Evolutionary conservation across 2,888 invertebrate genomes (phyloP).

Genomic region (Shargacucullia verbasci): DNA sequence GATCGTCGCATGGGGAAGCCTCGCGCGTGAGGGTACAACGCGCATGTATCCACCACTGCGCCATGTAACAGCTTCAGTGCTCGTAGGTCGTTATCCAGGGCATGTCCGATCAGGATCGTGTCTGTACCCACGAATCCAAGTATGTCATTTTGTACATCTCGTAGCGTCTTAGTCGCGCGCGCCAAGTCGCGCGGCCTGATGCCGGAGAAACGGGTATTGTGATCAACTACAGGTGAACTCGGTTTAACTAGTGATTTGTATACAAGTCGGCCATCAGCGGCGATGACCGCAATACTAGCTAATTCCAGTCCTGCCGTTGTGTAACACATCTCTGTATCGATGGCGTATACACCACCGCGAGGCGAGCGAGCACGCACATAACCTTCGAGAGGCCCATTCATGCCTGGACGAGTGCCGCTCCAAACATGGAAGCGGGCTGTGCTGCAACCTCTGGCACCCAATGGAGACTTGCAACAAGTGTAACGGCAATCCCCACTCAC

Average conservation of each 20-base stretch:
- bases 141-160: constrained; percentile 95
- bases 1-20: constrained; percentile 96
- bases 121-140: constrained; percentile 93
- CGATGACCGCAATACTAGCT: constrained; percentile 95
- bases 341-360: constrained; percentile 91
- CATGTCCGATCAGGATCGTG: constrained; percentile 98
- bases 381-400: constrained; percentile 92
- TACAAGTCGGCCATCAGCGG: constrained; percentile 92
- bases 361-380: constrained; percentile 90
- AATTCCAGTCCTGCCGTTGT: constrained; percentile 96
- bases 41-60: constrained; percentile 96
- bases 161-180: constrained; percentile 91
- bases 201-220: constrained; percentile 98
- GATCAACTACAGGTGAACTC: constrained; percentile 95
- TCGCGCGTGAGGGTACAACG: constrained; percentile 95
- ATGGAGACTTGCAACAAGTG: constrained; percentile 90
- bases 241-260: constrained; percentile 96
- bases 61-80: constrained; percentile 95
- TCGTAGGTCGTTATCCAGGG: constrained; percentile 97
- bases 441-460: constrained; percentile 90
- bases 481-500: constrained; percentile 89
- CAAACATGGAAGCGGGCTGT: constrained; percentile 92
- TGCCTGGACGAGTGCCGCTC: constrained; percentile 91
- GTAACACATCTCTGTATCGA: constrained; percentile 99
- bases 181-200: constrained; percentile 91